A percentile compares a stretch with the other conserved stretches of the same genome.
Evolutionary conservation across 1,140 invertebrate genomes (phyloP).

Genomic region (Musca vetustissima): DNA sequence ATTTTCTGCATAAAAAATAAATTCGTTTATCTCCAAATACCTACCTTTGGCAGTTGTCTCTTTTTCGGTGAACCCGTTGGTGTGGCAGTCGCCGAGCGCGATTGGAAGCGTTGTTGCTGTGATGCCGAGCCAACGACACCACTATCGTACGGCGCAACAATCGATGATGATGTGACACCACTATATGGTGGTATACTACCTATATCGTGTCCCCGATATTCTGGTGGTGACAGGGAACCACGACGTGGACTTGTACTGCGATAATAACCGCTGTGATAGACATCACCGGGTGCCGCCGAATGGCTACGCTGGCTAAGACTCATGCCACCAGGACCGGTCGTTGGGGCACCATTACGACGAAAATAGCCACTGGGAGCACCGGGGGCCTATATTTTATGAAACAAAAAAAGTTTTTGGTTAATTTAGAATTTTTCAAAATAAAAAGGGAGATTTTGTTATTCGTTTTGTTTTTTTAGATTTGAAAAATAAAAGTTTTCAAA

Average conservation of each 20-base stretch:
- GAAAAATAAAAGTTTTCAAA: not conserved
- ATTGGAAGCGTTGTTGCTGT: conserved; percentile 68
- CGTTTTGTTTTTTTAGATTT: not conserved
- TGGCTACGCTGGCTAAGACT: conserved; percentile 56
- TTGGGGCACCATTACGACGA: conserved; percentile 59
- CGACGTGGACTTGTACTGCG: conserved; percentile 53
- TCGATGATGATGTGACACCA: conserved; percentile 33
- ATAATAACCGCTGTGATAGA: conserved; percentile 48
- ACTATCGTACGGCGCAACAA: conserved; percentile 28
- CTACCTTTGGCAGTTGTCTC: conserved; percentile 88
- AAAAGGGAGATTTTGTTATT: not conserved
- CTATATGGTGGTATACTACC: conserved; percentile 54
- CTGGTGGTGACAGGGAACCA: conserved; percentile 53
- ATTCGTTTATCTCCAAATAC: no score
- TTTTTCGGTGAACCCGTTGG: conserved; percentile 94
- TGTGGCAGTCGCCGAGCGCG: conserved; percentile 86
- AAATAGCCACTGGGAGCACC: conserved; percentile 38
- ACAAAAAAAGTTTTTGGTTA: not conserved
- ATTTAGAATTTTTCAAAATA: not conserved
- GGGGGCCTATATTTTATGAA: conserved; percentile 20
- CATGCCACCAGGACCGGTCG: conserved; percentile 60
- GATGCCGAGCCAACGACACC: conserved; percentile 32
- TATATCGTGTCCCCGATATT: conserved; percentile 55
- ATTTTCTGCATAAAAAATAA: no score
- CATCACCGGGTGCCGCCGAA: conserved; percentile 56